These are phyloP conservation scores for Protula sp. DNA, from an alignment of 2,888 invertebrate genomes.

Conservation along the genomic window DNA sequence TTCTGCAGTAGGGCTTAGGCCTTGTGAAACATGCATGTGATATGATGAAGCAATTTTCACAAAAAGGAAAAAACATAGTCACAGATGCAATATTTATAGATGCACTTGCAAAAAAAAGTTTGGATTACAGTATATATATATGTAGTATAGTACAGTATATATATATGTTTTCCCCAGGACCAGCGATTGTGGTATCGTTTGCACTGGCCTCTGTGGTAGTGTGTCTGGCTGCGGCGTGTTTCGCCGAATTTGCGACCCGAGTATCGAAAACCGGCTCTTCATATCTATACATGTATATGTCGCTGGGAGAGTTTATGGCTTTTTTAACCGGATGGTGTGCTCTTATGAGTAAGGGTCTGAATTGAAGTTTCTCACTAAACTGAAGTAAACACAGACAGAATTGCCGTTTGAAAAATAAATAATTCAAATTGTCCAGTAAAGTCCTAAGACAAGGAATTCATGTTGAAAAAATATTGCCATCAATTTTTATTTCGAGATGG, in stretches of 20 bases:
- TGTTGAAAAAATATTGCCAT: no score
- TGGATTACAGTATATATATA: not conserved
- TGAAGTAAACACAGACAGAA: no score
- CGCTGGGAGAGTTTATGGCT: constrained; percentile 84
- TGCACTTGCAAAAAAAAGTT: not conserved
- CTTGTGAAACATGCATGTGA: no score
- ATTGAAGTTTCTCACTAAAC: no score
- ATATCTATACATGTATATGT: constrained; percentile 87
- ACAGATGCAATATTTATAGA: not conserved
- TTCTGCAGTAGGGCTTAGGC: no score
- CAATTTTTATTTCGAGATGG: no score
- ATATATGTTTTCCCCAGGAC: constrained; percentile 29
- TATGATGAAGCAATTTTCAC: no score
- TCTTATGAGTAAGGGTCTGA: constrained; percentile 12
- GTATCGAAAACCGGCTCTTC: constrained; percentile 64
- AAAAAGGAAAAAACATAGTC: no score
- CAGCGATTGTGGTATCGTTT: constrained; percentile 63
- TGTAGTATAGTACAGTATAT: not conserved
- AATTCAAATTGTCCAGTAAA: no score
- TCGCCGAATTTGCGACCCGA: constrained; percentile 50
- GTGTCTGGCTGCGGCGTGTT: constrained; percentile 55
- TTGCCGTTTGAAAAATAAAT: no score
- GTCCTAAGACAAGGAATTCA: no score
- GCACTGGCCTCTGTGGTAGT: constrained; percentile 55
- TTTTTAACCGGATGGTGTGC: constrained; percentile 81